Evolutionary conservation across 2,888 invertebrate genomes (phyloP).

Genomic region (Rhimphoctona megacephalus): DNA sequence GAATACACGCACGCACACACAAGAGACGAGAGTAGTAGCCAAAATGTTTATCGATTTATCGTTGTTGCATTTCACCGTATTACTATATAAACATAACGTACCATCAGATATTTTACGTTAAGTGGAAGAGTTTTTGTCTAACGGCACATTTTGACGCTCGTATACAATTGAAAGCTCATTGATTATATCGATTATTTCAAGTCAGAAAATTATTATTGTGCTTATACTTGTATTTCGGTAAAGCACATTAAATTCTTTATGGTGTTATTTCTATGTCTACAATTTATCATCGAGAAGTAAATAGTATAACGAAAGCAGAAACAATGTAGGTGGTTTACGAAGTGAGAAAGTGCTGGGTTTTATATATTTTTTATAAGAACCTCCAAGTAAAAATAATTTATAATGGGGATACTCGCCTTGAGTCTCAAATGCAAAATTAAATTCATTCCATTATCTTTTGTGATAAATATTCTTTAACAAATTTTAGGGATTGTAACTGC

Average conservation of each 20-base stretch:
- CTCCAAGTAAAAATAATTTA: background rate
- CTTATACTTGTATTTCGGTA: background rate
- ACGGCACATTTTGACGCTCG: background rate
- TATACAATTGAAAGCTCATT: slow-evolving; percentile 14
- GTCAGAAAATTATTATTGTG: background rate
- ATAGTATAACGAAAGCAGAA: background rate
- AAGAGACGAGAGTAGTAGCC: slow-evolving; percentile 31
- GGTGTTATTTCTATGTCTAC: background rate
- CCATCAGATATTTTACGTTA: background rate
- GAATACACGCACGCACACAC: slow-evolving; percentile 52
- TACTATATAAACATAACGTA: slow-evolving; percentile 3
- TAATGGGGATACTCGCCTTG: background rate
- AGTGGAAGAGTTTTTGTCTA: slow-evolving; percentile 8
- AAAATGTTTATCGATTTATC: slow-evolving; percentile 75
- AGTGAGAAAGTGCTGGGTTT: too few relatives aligned
- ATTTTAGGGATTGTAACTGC: background rate
- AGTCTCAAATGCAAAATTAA: background rate
- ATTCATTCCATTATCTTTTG: background rate
- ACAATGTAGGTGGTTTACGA: background rate
- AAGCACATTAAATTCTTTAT: background rate
- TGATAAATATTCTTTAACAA: background rate
- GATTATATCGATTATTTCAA: background rate
- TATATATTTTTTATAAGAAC: background rate
- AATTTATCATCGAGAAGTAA: background rate
- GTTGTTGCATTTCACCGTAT: slow-evolving; percentile 63